phyloP scores from a whole-genome alignment of 1,140 invertebrate species.

The Eumaeus atala region DNA sequence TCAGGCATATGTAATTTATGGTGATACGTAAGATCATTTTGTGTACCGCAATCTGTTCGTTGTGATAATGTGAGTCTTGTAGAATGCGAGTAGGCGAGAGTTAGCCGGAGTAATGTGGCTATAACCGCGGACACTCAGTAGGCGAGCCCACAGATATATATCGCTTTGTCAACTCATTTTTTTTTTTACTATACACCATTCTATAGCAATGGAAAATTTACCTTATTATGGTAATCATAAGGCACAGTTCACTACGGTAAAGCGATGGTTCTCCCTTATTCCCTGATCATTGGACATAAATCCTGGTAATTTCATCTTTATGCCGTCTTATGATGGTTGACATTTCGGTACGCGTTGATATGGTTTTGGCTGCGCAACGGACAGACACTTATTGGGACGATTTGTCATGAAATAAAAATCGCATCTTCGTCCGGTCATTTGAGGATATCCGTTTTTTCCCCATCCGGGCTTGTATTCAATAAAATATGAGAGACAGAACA shows the following conservation, averaged over 20 bases:
- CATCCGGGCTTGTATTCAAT: neutral
- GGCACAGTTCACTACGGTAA: neutral
- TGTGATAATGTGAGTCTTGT: neutral
- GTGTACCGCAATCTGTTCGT: too few relatives aligned
- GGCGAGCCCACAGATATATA: conserved; percentile 38
- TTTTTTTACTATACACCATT: neutral
- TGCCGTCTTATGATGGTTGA: conserved; percentile 8
- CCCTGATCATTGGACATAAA: neutral
- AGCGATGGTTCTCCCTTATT: neutral
- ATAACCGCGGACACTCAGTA: conserved; percentile 17
- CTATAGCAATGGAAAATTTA: conserved; percentile 26
- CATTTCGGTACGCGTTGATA: neutral
- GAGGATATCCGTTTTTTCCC: conserved; percentile 25
- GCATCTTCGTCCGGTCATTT: conserved; percentile 36
- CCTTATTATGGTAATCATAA: conserved; percentile 17
- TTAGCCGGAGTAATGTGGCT: neutral
- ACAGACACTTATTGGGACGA: conserved; percentile 37
- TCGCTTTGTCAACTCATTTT: conserved; percentile 31
- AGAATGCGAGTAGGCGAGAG: conserved; percentile 2
- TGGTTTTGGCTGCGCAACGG: conserved; percentile 19
- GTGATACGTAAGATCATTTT: too few relatives aligned
- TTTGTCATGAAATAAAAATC: conserved; percentile 52
- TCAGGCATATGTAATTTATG: too few relatives aligned
- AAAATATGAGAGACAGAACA: neutral
- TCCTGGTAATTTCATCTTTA: conserved; percentile 22